These are phyloP conservation scores for Drosophila kuntzei DNA, from an alignment of 2,888 invertebrate species.

Conservation along the genomic window DNA sequence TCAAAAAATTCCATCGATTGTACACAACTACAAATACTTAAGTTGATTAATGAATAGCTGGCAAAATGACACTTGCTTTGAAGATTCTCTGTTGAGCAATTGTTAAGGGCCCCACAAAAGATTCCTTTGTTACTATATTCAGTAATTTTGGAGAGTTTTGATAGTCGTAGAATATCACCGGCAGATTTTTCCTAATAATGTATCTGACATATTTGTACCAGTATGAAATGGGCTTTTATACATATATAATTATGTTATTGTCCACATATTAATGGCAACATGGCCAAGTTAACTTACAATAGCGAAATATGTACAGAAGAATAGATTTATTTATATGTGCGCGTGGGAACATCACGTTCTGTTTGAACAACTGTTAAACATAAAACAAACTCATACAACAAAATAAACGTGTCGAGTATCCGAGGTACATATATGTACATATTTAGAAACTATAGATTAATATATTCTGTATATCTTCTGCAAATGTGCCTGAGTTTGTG, in stretches of 20 bases:
- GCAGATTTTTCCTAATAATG: not conserved
- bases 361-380: slow-evolving; percentile 50
- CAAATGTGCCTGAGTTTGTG: not conserved
- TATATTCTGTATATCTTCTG: slow-evolving; percentile 8
- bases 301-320: not conserved
- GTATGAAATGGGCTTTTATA: not conserved
- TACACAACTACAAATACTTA: not conserved
- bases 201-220: not conserved
- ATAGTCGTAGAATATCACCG: not conserved
- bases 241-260: slow-evolving; percentile 4
- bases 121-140: slow-evolving; percentile 24
- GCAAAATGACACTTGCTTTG: slow-evolving; percentile 10
- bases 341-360: slow-evolving; percentile 51
- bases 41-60: slow-evolving; percentile 21
- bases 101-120: not conserved
- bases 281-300: slow-evolving; percentile 22
- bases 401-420: not conserved
- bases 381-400: slow-evolving; percentile 3
- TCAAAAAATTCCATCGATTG: not conserved
- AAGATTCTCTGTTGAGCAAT: slow-evolving; percentile 11
- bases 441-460: slow-evolving; percentile 10
- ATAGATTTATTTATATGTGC: slow-evolving; percentile 7
- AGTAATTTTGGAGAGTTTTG: slow-evolving; percentile 7
- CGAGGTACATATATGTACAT: slow-evolving; percentile 1
- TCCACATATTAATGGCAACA: not conserved